These are phyloP conservation scores for Wiebesia pumilae DNA, from an alignment of 1,140 invertebrate genomes.

Conservation along the genomic window DNA sequence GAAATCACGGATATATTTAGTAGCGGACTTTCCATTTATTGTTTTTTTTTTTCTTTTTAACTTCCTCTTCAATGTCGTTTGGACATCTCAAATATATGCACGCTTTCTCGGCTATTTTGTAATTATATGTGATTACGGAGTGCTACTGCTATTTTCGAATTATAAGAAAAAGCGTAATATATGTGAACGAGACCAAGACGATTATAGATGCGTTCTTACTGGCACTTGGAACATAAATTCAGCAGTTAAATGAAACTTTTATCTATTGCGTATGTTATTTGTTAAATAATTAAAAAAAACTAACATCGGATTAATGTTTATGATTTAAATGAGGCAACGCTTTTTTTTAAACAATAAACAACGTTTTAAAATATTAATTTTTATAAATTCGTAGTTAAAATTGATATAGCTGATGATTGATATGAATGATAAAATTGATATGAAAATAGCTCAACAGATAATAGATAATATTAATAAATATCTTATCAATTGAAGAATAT, in stretches of 20 bases:
- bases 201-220: not conserved
- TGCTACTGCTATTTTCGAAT: not conserved
- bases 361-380: too few relatives aligned
- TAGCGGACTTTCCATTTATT: constrained; percentile 19
- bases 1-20: constrained; percentile 16
- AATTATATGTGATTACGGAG: not conserved
- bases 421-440: too few relatives aligned
- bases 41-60: constrained; percentile 13
- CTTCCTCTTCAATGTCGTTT: constrained; percentile 8
- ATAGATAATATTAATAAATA: not conserved
- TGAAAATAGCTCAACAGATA: too few relatives aligned
- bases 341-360: too few relatives aligned
- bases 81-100: not conserved
- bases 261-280: not conserved
- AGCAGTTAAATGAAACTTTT: not conserved
- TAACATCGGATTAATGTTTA: not conserved
- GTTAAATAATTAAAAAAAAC: not conserved
- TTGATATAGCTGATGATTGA: too few relatives aligned
- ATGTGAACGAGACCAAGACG: not conserved
- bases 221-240: not conserved
- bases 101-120: constrained; percentile 10
- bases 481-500: too few relatives aligned
- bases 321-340: not conserved
- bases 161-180: not conserved
- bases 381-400: too few relatives aligned